These are phyloP conservation scores for Oppia nitens DNA, from an alignment of 1,140 invertebrate species.

Conservation along the genomic window DNA sequence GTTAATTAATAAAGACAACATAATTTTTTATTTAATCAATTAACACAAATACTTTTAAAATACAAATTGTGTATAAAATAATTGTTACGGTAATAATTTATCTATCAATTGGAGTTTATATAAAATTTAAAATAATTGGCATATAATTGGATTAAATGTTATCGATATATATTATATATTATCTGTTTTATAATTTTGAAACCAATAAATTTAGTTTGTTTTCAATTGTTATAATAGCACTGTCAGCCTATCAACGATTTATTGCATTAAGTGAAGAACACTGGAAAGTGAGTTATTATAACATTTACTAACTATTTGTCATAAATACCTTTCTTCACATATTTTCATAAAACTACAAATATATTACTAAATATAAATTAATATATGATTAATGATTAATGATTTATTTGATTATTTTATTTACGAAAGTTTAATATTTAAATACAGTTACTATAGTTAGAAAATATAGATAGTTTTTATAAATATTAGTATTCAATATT, in stretches of 20 bases:
- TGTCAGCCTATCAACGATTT: slow-evolving; percentile 88
- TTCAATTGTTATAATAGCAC: slow-evolving; percentile 43
- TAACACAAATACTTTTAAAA: no score
- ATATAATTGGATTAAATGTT: neutral
- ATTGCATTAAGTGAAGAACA: slow-evolving; percentile 45
- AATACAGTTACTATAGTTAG: neutral
- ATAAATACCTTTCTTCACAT: neutral
- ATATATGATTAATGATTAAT: neutral
- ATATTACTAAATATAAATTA: neutral
- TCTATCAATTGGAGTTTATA: no score
- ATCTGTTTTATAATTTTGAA: neutral
- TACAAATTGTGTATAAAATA: no score
- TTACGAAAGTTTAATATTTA: neutral
- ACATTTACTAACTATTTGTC: slow-evolving; percentile 2
- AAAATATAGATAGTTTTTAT: neutral
- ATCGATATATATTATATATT: slow-evolving; percentile 5
- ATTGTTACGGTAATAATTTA: no score
- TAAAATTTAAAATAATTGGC: slow-evolving; percentile 15
- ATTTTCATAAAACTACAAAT: slow-evolving; percentile 19
- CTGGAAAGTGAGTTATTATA: slow-evolving; percentile 43
- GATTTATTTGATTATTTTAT: neutral
- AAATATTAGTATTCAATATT: neutral
- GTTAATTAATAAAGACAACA: no score
- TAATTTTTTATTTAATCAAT: no score
- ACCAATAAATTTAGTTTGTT: slow-evolving; percentile 18